Conservation (phyloP, 1,140 invertebrate species). For the Lordiphosa collinella region DNA sequence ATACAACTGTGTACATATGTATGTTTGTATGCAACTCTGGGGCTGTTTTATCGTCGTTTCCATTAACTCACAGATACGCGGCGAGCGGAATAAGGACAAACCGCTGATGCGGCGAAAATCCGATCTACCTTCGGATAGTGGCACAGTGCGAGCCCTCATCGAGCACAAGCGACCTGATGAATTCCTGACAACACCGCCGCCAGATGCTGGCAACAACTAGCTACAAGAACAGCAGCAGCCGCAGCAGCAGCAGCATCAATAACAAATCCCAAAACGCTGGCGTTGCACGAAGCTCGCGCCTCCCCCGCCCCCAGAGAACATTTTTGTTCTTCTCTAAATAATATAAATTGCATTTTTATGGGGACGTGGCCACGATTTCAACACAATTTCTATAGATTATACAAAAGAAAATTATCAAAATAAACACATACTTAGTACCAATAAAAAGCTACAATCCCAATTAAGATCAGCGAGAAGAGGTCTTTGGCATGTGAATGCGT, state of each 20-base stretch:
- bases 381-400: conserved; percentile 33
- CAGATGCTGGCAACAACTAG: conserved; percentile 82
- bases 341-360: conserved; percentile 14
- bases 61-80: conserved; percentile 61
- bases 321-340: neutral
- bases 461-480: conserved; percentile 10
- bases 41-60: conserved; percentile 40
- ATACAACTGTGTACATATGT: neutral
- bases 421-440: conserved; percentile 26
- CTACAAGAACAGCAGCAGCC: neutral
- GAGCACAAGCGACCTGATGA: conserved; percentile 96
- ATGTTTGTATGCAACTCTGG: conserved; percentile 10
- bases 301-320: conserved; percentile 6
- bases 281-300: conserved; percentile 1
- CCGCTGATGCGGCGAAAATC: conserved; percentile 95
- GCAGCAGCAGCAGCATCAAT: conserved; percentile 6
- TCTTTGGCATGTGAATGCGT: neutral
- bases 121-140: conserved; percentile 94
- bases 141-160: conserved; percentile 92
- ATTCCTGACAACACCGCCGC: conserved; percentile 88
- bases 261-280: conserved; percentile 22
- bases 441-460: conserved; percentile 45
- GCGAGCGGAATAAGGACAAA: conserved; percentile 87
- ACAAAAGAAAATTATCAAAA: conserved; percentile 32
- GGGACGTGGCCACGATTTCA: conserved; percentile 1